Evolutionary conservation across 2,113 vertebrate species (phyloP), one percentile per base, ranked within the genome.

Genomic region (Gallinago paraguaiae): DNA sequence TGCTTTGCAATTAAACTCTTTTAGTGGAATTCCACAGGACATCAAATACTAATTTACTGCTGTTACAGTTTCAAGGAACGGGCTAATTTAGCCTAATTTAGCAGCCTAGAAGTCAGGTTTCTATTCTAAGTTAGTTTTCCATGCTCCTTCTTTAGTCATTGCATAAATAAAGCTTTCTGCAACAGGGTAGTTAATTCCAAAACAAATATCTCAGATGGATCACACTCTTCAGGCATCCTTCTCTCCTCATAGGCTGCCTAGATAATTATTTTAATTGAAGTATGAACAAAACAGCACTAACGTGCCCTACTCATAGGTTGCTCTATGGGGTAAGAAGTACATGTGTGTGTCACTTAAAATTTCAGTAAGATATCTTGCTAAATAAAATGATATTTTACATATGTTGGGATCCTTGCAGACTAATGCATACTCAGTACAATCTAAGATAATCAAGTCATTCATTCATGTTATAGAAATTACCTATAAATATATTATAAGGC

Each of bases 1-100:
- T 10, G 1, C 31, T 54, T 84, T 74, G 39, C 81, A 97, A 95
- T 95, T 93, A 92, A 89, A 92, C 63, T 57, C 61, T 93, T 95
- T 95, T 81, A 86, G 56, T 83, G 77, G 88, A 94, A 89, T 92
- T 92, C 48, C 95, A 85, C 45, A 88, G 80, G 88, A 96, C 18
- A 4, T 45, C 35, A 92, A 92, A 91, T 22, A n/a, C 35, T 71
- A 45, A 88, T 94, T 88, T 93, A 90, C 30, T 83, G 63, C 83
- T 97, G 74, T 92, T 94, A 93, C 61, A 91, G 63, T 90, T 95
- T 53, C 69, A 75, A 92, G 60, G 13, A 81, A 75, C 1, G 0
- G 33, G 75, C 27, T 83, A 75, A 74, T 71, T 20, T 75, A 77
- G 39, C 25, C n/a, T 80, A 71, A 95, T 96, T 81, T 86, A 78